phyloP scores from a whole-genome alignment of 2,113 vertebrate species.

The Microcebus murinus region DNA sequence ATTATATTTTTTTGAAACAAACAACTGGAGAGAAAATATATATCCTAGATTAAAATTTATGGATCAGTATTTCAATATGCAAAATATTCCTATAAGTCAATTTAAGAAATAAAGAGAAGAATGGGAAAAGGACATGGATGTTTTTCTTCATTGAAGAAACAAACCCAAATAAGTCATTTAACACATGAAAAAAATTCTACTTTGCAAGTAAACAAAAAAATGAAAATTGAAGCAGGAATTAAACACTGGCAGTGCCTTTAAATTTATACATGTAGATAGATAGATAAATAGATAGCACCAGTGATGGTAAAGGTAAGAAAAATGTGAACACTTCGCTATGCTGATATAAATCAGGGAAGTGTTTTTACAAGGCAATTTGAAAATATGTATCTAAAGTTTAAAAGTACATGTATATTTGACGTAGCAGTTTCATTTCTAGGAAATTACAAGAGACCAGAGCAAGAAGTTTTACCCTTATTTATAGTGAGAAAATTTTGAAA shows the following conservation, averaged over 20 bases:
- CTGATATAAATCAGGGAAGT: not conserved
- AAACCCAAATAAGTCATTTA: not conserved
- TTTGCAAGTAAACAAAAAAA: not conserved
- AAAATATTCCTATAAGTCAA: conserved; percentile 5
- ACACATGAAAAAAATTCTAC: not conserved
- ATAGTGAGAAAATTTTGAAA: not conserved
- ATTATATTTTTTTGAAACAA: not conserved
- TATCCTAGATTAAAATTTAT: not conserved
- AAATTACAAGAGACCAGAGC: not conserved
- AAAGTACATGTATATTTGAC: not conserved
- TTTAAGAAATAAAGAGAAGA: not conserved
- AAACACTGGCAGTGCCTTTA: not conserved
- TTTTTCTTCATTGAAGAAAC: not conserved
- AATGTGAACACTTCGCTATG: not conserved
- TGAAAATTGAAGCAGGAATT: not conserved
- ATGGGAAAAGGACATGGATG: not conserved
- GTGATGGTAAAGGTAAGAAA: not conserved
- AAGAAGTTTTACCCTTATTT: not conserved
- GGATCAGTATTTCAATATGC: not conserved
- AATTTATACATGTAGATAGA: not conserved
- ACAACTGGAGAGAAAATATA: not conserved
- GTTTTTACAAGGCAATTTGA: not conserved
- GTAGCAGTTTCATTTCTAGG: not conserved
- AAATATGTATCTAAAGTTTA: not conserved
- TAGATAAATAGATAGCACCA: too few relatives aligned